A percentile compares a stretch with the other conserved stretches of the same genome.
phyloP scores from a whole-genome alignment of 2,113 vertebrate species.

The Leucopternis melanops region DNA sequence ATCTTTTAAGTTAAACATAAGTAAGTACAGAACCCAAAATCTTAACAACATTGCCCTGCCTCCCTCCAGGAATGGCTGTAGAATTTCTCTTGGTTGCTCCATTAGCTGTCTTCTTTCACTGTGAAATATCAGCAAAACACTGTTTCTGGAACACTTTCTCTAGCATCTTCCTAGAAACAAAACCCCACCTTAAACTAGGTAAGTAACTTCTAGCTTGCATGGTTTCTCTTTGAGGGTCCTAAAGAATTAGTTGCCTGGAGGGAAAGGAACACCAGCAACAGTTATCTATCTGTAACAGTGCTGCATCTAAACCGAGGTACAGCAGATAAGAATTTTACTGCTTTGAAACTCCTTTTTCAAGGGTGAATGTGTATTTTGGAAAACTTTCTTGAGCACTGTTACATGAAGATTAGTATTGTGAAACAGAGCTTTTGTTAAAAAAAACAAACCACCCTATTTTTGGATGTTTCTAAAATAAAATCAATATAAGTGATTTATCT shows the following conservation, averaged over 20 bases:
- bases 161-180: not conserved
- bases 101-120: slow-evolving; percentile 16
- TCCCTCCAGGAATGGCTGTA: slow-evolving; percentile 48
- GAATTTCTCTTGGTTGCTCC: not conserved
- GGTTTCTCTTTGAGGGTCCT: not conserved
- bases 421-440: no score
- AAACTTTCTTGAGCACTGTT: not conserved
- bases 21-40: slow-evolving; percentile 26
- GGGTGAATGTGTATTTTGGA: not conserved
- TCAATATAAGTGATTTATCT: no score
- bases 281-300: not conserved
- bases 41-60: not conserved
- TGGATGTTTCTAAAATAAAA: no score
- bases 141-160: not conserved
- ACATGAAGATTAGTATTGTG: not conserved
- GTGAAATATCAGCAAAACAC: slow-evolving; percentile 12
- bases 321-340: not conserved
- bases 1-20: not conserved
- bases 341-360: not conserved
- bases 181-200: not conserved
- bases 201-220: not conserved
- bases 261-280: slow-evolving; percentile 53
- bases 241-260: not conserved
- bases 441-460: no score
- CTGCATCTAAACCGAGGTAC: not conserved